phyloP scores from a whole-genome alignment of 2,888 invertebrate species.

The Suillia variegata region DNA sequence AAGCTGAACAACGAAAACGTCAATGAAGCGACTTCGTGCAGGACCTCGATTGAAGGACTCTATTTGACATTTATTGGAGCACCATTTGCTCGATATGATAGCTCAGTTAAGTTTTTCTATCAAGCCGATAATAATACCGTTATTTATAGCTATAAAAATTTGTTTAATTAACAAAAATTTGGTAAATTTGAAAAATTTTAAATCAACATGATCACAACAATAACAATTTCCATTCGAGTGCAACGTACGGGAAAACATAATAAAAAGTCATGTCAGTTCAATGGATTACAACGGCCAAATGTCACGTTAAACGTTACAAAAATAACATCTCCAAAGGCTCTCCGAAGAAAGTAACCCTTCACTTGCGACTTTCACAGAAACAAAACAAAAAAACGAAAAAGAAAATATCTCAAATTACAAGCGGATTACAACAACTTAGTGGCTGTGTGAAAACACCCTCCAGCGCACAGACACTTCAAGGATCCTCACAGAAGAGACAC shows the following conservation, averaged over 20 bases:
- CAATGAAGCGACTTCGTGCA: too few relatives aligned
- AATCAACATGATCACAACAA: neutral
- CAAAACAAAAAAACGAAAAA: neutral
- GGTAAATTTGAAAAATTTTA: too few relatives aligned
- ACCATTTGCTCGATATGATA: too few relatives aligned
- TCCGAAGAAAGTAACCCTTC: slow-evolving; percentile 4
- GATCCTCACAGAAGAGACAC: neutral
- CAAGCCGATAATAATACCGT: too few relatives aligned
- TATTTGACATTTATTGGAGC: too few relatives aligned
- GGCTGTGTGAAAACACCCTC: neutral
- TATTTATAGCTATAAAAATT: too few relatives aligned
- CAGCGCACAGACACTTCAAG: neutral
- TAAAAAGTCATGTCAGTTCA: slow-evolving; percentile 12
- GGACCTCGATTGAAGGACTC: too few relatives aligned
- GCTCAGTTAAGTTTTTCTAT: too few relatives aligned
- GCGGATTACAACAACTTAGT: slow-evolving; percentile 9
- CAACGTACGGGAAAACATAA: neutral
- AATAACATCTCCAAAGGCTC: neutral
- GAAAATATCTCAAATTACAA: neutral
- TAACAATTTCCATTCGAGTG: neutral
- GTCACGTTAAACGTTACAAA: neutral
- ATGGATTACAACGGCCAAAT: slow-evolving; percentile 6
- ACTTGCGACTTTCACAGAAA: neutral
- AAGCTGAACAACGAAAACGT: too few relatives aligned
- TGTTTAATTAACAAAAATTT: too few relatives aligned